Percentiles rank a stretch among this genome's conserved stretches.
Evolutionary conservation across 2,113 vertebrate species (phyloP).

Genomic region (Atlantisia rogersi): DNA sequence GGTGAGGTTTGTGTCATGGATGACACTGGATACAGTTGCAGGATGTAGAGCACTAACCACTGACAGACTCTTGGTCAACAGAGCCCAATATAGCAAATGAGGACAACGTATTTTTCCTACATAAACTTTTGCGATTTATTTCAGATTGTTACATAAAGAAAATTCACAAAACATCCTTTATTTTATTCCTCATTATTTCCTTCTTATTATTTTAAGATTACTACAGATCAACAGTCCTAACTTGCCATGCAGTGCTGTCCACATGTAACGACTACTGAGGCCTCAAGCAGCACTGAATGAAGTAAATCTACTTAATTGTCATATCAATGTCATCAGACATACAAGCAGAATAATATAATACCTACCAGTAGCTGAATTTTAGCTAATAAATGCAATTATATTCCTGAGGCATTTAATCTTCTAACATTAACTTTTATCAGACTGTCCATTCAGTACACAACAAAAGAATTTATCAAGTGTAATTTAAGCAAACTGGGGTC

Average conservation of each 20-base stretch:
- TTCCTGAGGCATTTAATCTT: neutral
- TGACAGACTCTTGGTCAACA: neutral
- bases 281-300: neutral
- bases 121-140: neutral
- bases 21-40: neutral
- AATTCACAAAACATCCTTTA: neutral
- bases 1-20: neutral
- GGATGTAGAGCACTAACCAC: neutral
- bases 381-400: constrained; percentile 22
- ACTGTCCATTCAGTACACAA: neutral
- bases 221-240: neutral
- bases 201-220: neutral
- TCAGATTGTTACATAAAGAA: neutral
- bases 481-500: neutral
- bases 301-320: neutral
- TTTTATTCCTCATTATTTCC: neutral
- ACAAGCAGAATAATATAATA: neutral
- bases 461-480: neutral
- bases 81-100: neutral
- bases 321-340: neutral
- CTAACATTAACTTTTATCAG: neutral
- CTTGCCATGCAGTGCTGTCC: neutral
- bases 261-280: neutral
- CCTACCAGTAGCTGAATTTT: neutral
- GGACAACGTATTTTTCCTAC: neutral